Evolutionary conservation across 1,140 invertebrate species (phyloP), one percentile per base, ranked within the genome.

Genomic region (Antheraea mylitta): DNA sequence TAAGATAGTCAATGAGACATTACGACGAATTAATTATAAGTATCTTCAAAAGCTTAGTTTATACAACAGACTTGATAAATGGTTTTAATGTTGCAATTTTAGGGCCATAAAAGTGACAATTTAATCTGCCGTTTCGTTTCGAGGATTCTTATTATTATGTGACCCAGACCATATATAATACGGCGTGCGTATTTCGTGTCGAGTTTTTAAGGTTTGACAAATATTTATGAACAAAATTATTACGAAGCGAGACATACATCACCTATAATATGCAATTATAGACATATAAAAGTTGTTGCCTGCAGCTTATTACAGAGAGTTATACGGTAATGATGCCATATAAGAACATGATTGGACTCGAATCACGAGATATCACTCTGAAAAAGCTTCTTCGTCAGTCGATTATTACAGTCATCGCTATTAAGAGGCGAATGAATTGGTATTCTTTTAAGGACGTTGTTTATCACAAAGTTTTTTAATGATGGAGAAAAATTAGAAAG

Each of bases 281-380:
- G 16, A 53, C 45, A 48, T 36, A 68, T 67, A 66, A 78, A 75
- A 78, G 73, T 75, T 67, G 69, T 42, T 68, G 79, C 77, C 73
- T 22, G 65, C 76, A 77, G 69, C 78, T 85, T 80, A 82, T 85
- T 84, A 78, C 71, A 64, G 70, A 74, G 69, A 72, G 71, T 69
- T 77, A 81, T 79, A 76, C 78, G 74, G 76, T 79, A 77, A 67
- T 72, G 68, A 72, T 10, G 36, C 85, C 80, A 64, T 85, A 79
- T 79, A 84, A 71, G 79, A 75, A 18, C 58, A 66, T 77, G 80
- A 82, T 84, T 84, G 82, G 83, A 82, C 80, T 74, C 71, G 65
- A 83, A 83, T 83, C 80, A 75, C 72, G 65, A 58, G 75, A 83
- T 82, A 82, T 77, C 53, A 69, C 70, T 69, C 64, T 67, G 73